Base-by-base conservation (phyloP, 2,797 vertebrate genomes). In the Myotis daubentonii region DNA sequence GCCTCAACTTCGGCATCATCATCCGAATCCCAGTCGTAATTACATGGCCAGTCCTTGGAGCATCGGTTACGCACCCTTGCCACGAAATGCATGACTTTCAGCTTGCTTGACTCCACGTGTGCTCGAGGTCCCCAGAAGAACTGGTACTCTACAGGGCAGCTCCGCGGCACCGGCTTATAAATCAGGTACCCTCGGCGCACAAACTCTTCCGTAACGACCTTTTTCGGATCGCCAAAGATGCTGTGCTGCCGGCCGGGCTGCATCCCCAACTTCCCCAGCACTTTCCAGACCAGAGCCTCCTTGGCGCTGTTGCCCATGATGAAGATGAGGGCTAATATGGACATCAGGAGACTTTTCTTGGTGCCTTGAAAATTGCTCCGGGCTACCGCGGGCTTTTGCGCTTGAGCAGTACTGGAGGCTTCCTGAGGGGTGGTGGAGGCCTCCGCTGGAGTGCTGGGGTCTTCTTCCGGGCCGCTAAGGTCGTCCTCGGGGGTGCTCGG, bases 11-110 rank as follows among this genome's bases (percentile, higher is more conserved):
- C 97, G 60, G 97, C 97, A 95, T 97, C 97, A 93, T 97, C 95
- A 22, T 97, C 96, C 0, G 97, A 97, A 93, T 97, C 96, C 97
- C 97, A 97, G 28, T 97, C 95, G 7, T 97, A 96, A 96, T 96
- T 97, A 86, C 96, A 96, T 8, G 93, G 88, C 96, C 96, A 97
- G 94, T 96, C 97, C 84, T 96, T 97, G 82, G 97, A 96, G 93
- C 96, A 96, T n/a, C 96, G 93, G 62, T 96, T 97, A 93, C 95
- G 95, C 95, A 97, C 95, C 80, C 95, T 96, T 82, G 96, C 97
- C 85, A 96, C 95, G 90, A 96, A 97, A 95, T 97, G 96, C 97
- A 97, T 96, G 66, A 97, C 96, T 97, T 97, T 97, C 93, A 97
- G 95, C 93, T 97, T 96, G 95, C 97, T 97, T 1, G 97, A 96